Conservation (phyloP, 2,797 vertebrate species). For the Sebastolobus alascanus region DNA sequence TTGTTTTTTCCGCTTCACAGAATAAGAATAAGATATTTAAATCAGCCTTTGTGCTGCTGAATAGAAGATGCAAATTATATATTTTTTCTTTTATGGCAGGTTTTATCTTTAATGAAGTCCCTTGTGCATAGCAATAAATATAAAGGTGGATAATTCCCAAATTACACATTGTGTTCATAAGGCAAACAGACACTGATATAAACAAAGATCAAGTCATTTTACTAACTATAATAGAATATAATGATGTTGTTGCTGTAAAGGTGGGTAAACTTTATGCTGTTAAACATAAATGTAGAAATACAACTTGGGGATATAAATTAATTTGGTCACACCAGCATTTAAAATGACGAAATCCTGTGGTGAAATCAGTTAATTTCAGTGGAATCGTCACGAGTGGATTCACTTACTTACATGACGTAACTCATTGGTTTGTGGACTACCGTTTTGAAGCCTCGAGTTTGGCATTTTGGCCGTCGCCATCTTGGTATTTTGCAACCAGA, state of each 20-base stretch:
- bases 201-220: background rate
- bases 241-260: background rate
- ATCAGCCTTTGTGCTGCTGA: background rate
- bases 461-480: no score
- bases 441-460: no score
- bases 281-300: background rate
- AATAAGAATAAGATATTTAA: constrained; percentile 11
- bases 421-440: no score
- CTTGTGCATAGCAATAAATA: background rate
- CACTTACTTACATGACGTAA: no score
- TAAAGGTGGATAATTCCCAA: background rate
- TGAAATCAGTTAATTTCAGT: background rate
- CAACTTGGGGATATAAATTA: background rate
- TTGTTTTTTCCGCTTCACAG: constrained; percentile 17
- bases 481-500: no score
- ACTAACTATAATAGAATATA: background rate
- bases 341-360: background rate
- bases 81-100: background rate
- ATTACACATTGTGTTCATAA: background rate
- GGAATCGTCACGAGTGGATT: background rate
- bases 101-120: background rate
- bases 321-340: no score
- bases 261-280: background rate
- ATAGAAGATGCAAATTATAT: background rate
- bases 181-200: background rate